A percentile compares a stretch with the other conserved stretches of the same genome.
These are phyloP conservation scores for Nymphalis urticae DNA, from an alignment of 2,888 invertebrate species.

Conservation along the genomic window DNA sequence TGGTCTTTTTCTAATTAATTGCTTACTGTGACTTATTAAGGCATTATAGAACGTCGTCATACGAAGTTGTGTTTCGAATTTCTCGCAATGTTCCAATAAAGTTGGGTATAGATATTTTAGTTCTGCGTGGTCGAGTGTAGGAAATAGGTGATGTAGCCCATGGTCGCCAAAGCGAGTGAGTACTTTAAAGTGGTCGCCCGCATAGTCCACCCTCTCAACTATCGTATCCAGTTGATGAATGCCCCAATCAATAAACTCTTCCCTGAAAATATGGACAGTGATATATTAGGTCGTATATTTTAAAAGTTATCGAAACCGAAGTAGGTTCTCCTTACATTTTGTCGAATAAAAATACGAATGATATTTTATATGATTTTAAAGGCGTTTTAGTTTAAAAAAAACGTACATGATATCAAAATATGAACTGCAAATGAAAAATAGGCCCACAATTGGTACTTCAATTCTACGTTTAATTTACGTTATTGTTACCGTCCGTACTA, in stretches of 20 bases:
- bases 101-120: conserved; percentile 84
- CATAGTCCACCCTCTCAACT: conserved; percentile 85
- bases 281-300: conserved; percentile 9
- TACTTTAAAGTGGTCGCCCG: conserved; percentile 83
- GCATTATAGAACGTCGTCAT: conserved; percentile 82
- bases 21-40: conserved; percentile 84
- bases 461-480: too few species aligned
- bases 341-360: neutral
- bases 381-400: too few species aligned
- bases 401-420: too few species aligned
- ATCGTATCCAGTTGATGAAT: conserved; percentile 88
- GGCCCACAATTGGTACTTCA: too few species aligned
- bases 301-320: neutral
- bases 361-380: too few species aligned
- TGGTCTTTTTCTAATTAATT: conserved; percentile 64
- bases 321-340: neutral
- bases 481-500: too few species aligned
- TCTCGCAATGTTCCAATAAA: conserved; percentile 83
- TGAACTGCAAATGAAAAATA: too few species aligned
- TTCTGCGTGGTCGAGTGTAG: conserved; percentile 89
- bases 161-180: conserved; percentile 90
- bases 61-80: conserved; percentile 81
- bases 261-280: conserved; percentile 61
- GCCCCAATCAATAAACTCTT: conserved; percentile 86
- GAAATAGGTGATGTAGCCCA: conserved; percentile 89